Base-by-base conservation (phyloP, 2,113 vertebrate species). In the Haemorhous mexicanus region DNA sequence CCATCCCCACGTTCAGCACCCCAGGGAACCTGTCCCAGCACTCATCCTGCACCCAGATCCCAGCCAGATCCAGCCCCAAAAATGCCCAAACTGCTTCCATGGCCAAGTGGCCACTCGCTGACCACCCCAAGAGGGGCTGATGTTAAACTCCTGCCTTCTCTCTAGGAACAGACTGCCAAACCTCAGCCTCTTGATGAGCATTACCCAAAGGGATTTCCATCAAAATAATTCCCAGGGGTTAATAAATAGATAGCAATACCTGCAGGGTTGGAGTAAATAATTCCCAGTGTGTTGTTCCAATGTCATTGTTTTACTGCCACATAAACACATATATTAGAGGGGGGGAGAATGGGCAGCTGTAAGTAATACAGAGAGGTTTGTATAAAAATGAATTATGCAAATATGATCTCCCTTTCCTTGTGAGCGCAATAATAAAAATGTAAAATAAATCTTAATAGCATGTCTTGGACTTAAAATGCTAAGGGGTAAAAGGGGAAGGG, bases 401-500 rank as follows among this genome's bases (percentile, higher is more conserved):
- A 94, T 94, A 84, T 44, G 44, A 81, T 59, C 78, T 89, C 72
- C 83, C 91, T 83, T 95, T 96, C 94, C 96, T 95, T 95, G 80
- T 76, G 74, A 87, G 77, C 14, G 8, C 87, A 95, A 96, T 96
- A 94, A 97, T 95, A 94, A 96, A 97, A 96, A 93, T 93, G 90
- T 95, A 95, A 97, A 95, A 95, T 95, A 96, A 97, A 97, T 97
- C 96, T 97, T 97, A 94, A 97, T 97, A 97, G 95, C 85, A 5
- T 49, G 58, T 69, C 73, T 96, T 27, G 46, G 75, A 94, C 84
- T 96, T 92, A 92, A 95, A 96, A 96, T 96, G 79, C 87, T 94
- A 74, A 80, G 77, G 87, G 95, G 89, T 63, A 91, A 84, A 89
- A 70, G 55, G 76, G 69, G 72, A 91, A 11, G 52, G 75, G 84